These are phyloP conservation scores for Pseudomyrmex cubaensis DNA, from an alignment of 1,140 invertebrate species.

Conservation along the genomic window DNA sequence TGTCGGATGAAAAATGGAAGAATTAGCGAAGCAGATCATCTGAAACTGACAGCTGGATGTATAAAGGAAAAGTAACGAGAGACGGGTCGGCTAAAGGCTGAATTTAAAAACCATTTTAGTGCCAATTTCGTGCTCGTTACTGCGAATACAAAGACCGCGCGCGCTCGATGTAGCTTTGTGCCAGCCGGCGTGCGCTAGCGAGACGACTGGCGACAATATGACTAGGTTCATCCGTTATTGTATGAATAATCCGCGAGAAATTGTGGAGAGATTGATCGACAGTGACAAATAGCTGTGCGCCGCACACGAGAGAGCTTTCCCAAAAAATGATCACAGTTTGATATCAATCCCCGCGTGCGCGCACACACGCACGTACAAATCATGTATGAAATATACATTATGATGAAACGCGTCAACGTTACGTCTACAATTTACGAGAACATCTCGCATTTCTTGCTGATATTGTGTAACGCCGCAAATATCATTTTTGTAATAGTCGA, in stretches of 20 bases:
- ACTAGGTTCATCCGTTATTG: conserved; percentile 34
- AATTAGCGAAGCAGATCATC: conserved; percentile 50
- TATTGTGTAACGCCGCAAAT: neutral
- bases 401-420: conserved; percentile 1
- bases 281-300: conserved; percentile 43
- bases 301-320: neutral
- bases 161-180: conserved; percentile 9
- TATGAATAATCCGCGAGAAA: conserved; percentile 44
- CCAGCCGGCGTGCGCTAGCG: neutral
- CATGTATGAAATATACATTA: conserved; percentile 16
- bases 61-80: conserved; percentile 45
- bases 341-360: neutral
- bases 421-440: neutral
- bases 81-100: neutral
- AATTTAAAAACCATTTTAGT: conserved; percentile 55
- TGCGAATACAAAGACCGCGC: conserved; percentile 15
- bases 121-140: conserved; percentile 45
- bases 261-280: conserved; percentile 34
- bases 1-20: conserved; percentile 46
- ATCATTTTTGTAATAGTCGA: neutral
- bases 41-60: conserved; percentile 36
- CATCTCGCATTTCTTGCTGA: neutral
- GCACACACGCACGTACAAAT: neutral
- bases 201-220: conserved; percentile 15
- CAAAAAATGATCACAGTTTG: conserved; percentile 45